Evolutionary conservation across 2,888 invertebrate species (phyloP).

Genomic region (Xanthostigma xanthostigma): DNA sequence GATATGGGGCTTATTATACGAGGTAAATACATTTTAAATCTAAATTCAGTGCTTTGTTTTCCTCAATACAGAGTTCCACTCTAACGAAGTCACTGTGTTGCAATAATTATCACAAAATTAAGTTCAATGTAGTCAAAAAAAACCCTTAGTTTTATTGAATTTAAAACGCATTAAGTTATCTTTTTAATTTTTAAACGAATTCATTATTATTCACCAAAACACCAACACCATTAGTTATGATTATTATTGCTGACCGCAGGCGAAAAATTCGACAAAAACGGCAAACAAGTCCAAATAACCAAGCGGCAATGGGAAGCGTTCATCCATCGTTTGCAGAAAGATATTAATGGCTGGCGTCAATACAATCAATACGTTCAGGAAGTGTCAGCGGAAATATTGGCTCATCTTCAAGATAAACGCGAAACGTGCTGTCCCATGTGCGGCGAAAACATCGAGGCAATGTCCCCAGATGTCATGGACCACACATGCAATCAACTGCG

Average conservation of each 20-base stretch:
- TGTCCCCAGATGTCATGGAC: conserved; percentile 22
- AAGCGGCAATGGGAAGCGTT: conserved; percentile 20
- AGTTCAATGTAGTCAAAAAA: background rate
- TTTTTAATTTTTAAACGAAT: too few species aligned
- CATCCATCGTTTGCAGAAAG: conserved; percentile 20
- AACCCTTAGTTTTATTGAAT: background rate
- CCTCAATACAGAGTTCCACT: too few species aligned
- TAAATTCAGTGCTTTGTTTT: too few species aligned
- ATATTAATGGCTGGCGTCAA: conserved; percentile 21
- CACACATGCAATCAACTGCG: conserved; percentile 22
- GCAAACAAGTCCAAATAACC: background rate
- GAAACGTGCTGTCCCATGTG: conserved; percentile 25
- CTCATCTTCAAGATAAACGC: conserved; percentile 19
- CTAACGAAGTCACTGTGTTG: too few species aligned
- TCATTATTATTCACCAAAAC: too few species aligned
- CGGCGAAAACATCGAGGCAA: conserved; percentile 23
- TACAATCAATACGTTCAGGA: conserved; percentile 24
- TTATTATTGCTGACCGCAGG: conserved; percentile 6
- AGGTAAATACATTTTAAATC: background rate
- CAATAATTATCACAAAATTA: too few species aligned
- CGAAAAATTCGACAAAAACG: conserved; percentile 11
- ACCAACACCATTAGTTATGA: too few species aligned
- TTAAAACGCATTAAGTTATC: too few species aligned
- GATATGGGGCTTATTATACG: conserved; percentile 20
- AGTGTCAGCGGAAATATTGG: conserved; percentile 21